Evolutionary conservation across 1,140 invertebrate species (phyloP).

Genomic region (Procambarus clarkii): DNA sequence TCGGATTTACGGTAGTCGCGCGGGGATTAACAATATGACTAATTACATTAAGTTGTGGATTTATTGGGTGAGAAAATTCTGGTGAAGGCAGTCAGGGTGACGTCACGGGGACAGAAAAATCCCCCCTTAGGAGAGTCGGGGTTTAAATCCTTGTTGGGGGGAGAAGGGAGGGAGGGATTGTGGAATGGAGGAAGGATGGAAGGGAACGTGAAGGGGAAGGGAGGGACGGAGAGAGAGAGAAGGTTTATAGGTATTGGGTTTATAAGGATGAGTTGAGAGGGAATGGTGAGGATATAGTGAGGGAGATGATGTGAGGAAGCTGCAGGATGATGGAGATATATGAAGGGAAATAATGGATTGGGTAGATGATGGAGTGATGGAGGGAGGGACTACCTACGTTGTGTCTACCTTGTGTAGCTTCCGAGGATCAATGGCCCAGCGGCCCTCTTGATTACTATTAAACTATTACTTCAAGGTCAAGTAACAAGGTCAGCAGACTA

Average conservation of each 20-base stretch:
- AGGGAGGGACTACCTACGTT: no score
- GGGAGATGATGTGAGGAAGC: neutral
- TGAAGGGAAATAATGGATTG: no score
- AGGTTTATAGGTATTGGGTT: neutral
- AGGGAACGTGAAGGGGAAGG: neutral
- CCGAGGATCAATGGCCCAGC: no score
- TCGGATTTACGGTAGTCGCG: constrained; percentile 34
- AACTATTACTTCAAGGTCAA: no score
- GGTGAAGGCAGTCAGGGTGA: neutral
- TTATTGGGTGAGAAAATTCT: constrained; percentile 33
- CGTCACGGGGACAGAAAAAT: neutral
- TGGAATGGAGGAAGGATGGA: neutral
- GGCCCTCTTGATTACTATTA: no score
- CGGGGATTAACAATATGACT: constrained; percentile 41
- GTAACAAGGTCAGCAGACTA: no score
- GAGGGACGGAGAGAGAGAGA: neutral
- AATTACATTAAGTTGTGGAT: constrained; percentile 42
- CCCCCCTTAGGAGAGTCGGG: no score
- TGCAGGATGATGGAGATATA: neutral
- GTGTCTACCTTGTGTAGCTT: no score
- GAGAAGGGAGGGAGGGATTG: neutral
- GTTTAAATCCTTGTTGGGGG: no score
- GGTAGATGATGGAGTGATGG: no score
- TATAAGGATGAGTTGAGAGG: neutral
- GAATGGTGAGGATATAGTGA: neutral